A percentile compares a stretch with the other conserved stretches of the same genome.
Evolutionary conservation across 2,888 invertebrate species (phyloP).

Genomic region (Pilophorus perplexus): DNA sequence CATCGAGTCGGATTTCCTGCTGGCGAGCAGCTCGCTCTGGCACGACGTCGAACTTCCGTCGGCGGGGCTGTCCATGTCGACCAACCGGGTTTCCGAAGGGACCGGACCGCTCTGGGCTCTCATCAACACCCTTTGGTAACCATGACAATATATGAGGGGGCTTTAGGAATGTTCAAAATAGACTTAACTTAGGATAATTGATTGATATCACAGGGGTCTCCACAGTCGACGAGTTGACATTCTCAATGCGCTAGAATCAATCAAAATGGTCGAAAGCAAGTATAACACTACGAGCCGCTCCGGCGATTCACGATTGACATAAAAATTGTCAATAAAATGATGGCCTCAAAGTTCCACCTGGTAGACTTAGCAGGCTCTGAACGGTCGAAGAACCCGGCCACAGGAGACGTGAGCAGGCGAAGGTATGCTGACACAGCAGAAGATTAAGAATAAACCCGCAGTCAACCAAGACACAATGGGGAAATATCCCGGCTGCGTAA

Average conservation of each 20-base stretch:
- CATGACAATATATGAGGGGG: too few relatives aligned
- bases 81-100: constrained; percentile 8
- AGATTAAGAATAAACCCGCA: constrained; percentile 85
- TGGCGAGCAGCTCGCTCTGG: too few relatives aligned
- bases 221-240: too few relatives aligned
- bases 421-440: constrained; percentile 82
- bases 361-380: constrained; percentile 74
- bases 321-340: constrained; percentile 60
- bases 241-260: too few relatives aligned
- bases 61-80: not conserved
- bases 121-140: too few relatives aligned
- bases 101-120: not conserved
- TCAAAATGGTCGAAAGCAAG: too few relatives aligned
- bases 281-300: too few relatives aligned
- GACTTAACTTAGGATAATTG: too few relatives aligned
- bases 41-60: too few relatives aligned
- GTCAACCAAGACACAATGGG: constrained; percentile 81
- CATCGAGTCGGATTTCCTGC: too few relatives aligned
- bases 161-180: too few relatives aligned
- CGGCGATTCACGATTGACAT: constrained; percentile 77
- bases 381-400: constrained; percentile 81
- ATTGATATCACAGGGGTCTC: too few relatives aligned
- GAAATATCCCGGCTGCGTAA: constrained; percentile 74
- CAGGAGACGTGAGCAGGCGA: constrained; percentile 67
- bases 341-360: constrained; percentile 81